Evolutionary conservation across 30 jellyfish, hydroid and myxozoan species (phyloP), one percentile per base, ranked within the genome.

Genomic region (Hydra vulgaris): DNA sequence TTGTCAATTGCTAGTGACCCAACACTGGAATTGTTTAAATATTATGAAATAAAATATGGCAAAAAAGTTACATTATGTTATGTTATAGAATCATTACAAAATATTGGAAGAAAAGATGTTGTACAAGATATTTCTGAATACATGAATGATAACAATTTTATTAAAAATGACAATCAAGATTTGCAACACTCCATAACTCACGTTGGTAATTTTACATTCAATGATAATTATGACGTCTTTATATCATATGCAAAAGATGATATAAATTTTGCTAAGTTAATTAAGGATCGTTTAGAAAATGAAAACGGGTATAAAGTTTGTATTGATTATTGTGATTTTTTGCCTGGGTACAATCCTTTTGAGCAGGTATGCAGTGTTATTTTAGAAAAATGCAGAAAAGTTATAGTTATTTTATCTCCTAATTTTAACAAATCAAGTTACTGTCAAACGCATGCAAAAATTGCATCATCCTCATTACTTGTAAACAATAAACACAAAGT

Each of bases 391-490:
- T 90, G 97, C 77, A 73, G 79, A n/a, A 90, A 90, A 79, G 97
- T 90, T 21, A 82, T 90, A 26, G 97, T 84, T 5, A 81, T 90
- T 81, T 79, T 90, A 18, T 81, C 97, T 4, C 83, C 78, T 18
- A 79, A 79, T 71, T 90, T 71, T 72, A 73, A 53, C 68, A 70
- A 86, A 21, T 86, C 90, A 73, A 94, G 86, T 23, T 66, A 68
- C 18, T 85, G 97, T 81, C 95, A 90, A 24, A 77, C 23, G 61
- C 97, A 90, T 73, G 95, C 95, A 12, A 81, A 90, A 82, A 87
- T 86, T 15, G 97, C 95, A 8, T 54, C 86, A 79, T 71, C 95
- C 54, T 74, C 86, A 3, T 85, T 94, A 4, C 96, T 95, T 17
- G 95, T 95, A 85, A 25, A 53, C 82, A 89, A 74, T 25, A 26